Percentiles rank a stretch among this genome's conserved stretches.
Evolutionary conservation across 1,140 invertebrate species (phyloP).

Genomic region (Drosophila albomicans): DNA sequence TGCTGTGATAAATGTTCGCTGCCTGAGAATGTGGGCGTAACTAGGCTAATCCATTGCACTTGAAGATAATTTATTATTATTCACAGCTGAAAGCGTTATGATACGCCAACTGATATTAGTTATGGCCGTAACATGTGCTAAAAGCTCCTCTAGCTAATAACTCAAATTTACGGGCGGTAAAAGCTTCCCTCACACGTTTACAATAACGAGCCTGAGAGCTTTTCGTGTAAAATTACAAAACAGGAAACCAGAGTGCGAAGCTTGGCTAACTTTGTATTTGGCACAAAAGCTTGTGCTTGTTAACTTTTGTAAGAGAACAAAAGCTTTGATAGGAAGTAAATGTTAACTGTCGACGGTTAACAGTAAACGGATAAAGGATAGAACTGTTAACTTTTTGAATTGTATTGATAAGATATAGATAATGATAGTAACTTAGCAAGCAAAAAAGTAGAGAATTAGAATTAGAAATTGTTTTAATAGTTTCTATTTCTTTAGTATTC

Average conservation of each 20-base stretch:
- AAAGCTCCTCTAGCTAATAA: conserved; percentile 25
- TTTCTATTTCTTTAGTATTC: too few relatives aligned
- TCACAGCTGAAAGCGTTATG: conserved; percentile 36
- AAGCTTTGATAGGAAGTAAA: conserved; percentile 16
- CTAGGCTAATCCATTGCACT: conserved; percentile 64
- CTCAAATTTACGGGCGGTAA: conserved; percentile 3
- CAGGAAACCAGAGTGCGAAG: neutral
- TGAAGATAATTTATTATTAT: conserved; percentile 72
- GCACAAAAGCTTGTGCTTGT: conserved; percentile 21
- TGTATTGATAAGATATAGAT: too few relatives aligned
- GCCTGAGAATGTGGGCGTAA: conserved; percentile 67
- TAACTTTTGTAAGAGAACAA: conserved; percentile 8
- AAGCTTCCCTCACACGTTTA: conserved; percentile 3
- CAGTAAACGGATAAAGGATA: neutral
- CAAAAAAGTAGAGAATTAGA: too few relatives aligned
- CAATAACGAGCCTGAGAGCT: neutral
- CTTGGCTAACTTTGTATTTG: neutral
- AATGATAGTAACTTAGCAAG: too few relatives aligned
- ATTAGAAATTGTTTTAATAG: too few relatives aligned
- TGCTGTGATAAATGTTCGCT: conserved; percentile 58
- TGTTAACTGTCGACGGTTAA: neutral
- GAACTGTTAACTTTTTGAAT: neutral
- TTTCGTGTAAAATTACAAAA: conserved; percentile 20
- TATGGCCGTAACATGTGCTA: conserved; percentile 28
- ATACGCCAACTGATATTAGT: conserved; percentile 22